A percentile compares a stretch with the other conserved stretches of the same genome.
These are phyloP conservation scores for Metaphire vulgaris DNA, from an alignment of 1,140 invertebrate species.

Conservation along the genomic window DNA sequence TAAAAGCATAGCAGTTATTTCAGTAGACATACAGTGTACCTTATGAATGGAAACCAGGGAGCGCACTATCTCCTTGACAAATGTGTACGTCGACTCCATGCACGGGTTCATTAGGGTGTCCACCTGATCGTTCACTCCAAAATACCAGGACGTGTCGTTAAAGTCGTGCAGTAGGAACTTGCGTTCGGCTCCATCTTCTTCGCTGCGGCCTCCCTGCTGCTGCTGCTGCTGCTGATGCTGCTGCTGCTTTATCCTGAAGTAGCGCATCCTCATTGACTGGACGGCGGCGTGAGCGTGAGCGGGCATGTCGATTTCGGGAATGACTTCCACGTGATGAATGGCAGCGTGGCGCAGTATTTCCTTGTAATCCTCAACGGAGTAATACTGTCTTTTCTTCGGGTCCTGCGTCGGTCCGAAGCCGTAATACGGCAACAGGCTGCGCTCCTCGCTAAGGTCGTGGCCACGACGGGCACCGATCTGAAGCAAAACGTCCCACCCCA, in stretches of 20 bases:
- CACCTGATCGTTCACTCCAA: background rate
- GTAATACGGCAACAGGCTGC: background rate
- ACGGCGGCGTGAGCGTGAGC: constrained; percentile 44
- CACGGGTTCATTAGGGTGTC: background rate
- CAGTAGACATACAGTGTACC: no score
- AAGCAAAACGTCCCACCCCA: background rate
- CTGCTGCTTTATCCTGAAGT: background rate
- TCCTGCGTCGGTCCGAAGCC: background rate
- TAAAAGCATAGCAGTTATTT: no score
- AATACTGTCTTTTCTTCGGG: constrained; percentile 41
- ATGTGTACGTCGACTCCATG: background rate
- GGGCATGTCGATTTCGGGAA: constrained; percentile 47
- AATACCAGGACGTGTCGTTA: background rate
- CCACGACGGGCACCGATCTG: constrained; percentile 15
- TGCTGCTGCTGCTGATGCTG: no score
- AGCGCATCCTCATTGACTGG: constrained; percentile 25
- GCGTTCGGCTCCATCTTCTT: background rate
- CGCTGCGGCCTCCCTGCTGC: background rate
- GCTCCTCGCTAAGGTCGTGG: background rate
- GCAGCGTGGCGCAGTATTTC: constrained; percentile 41
- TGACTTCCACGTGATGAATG: constrained; percentile 40
- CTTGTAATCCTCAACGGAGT: constrained; percentile 37
- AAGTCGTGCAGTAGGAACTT: background rate
- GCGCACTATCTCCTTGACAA: constrained; percentile 27
- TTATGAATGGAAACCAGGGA: constrained; percentile 36